Evolutionary conservation across 2,113 vertebrate species (phyloP).

Genomic region (Sciurus niger): DNA sequence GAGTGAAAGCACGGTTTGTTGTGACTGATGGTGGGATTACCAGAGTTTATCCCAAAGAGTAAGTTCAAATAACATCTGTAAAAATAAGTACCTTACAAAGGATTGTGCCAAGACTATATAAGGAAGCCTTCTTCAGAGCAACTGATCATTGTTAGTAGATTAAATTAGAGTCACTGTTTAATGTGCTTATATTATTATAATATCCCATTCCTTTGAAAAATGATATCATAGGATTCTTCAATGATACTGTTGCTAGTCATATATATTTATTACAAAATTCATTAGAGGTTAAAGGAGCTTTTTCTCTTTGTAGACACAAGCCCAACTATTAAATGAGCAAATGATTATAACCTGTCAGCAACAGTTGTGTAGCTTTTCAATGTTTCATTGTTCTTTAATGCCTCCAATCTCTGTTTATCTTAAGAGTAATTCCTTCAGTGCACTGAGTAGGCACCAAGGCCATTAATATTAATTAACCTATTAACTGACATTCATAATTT

Average conservation of each 20-base stretch:
- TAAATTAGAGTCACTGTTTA: neutral
- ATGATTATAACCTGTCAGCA: neutral
- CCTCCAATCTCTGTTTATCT: neutral
- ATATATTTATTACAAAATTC: neutral
- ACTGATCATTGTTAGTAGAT: neutral
- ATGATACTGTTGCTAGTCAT: neutral
- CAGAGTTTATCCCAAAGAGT: slow-evolving; percentile 97
- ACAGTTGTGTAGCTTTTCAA: neutral
- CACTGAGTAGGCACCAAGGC: neutral
- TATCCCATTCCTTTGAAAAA: neutral
- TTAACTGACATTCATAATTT: neutral
- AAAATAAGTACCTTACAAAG: neutral
- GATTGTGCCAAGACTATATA: neutral
- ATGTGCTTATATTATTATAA: slow-evolving; percentile 40
- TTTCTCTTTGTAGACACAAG: neutral
- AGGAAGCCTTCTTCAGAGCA: slow-evolving; percentile 42
- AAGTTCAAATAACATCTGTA: slow-evolving; percentile 79
- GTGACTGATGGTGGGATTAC: slow-evolving; percentile 99
- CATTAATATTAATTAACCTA: slow-evolving; percentile 29
- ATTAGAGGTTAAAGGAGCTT: neutral
- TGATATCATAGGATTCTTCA: neutral
- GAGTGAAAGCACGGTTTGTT: slow-evolving; percentile 95
- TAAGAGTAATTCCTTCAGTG: neutral
- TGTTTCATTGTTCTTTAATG: neutral
- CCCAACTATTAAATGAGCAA: neutral